Evolutionary conservation across 2,797 vertebrate genomes (phyloP).

Genomic region (Amblyraja radiata): DNA sequence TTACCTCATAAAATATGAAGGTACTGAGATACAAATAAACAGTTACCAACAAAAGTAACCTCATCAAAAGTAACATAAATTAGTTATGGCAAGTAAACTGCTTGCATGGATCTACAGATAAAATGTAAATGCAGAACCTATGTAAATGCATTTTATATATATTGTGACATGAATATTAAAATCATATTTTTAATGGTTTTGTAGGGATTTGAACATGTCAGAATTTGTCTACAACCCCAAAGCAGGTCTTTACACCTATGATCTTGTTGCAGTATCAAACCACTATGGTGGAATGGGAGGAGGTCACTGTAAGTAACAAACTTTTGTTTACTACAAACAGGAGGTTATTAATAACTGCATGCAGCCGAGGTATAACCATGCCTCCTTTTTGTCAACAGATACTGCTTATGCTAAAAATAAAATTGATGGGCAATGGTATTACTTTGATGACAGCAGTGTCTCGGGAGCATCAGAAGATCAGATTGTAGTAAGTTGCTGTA

Average conservation of each 20-base stretch:
- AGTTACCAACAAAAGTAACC: not conserved
- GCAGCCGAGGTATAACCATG: not conserved
- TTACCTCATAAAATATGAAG: not conserved
- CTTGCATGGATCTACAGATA: too few species aligned
- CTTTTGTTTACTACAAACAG: not conserved
- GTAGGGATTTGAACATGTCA: slow-evolving; percentile 86
- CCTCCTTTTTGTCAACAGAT: slow-evolving; percentile 61
- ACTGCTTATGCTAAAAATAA: slow-evolving; percentile 89
- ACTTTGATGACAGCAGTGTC: slow-evolving; percentile 90
- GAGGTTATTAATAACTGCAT: not conserved
- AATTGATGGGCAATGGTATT: slow-evolving; percentile 82
- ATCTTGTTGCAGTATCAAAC: slow-evolving; percentile 92
- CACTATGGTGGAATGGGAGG: slow-evolving; percentile 96
- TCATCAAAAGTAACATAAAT: not conserved
- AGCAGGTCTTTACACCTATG: slow-evolving; percentile 78
- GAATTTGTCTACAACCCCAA: slow-evolving; percentile 87
- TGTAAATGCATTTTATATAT: not conserved
- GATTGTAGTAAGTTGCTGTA: slow-evolving; percentile 78
- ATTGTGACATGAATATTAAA: not conserved
- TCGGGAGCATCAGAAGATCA: slow-evolving; percentile 84
- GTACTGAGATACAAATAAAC: not conserved
- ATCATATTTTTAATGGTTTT: slow-evolving; percentile 36
- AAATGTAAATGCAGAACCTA: not conserved
- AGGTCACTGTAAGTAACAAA: slow-evolving; percentile 84
- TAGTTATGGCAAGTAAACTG: not conserved